phyloP scores from a whole-genome alignment of 2,888 invertebrate species.

The Pterostichus madidus region DNA sequence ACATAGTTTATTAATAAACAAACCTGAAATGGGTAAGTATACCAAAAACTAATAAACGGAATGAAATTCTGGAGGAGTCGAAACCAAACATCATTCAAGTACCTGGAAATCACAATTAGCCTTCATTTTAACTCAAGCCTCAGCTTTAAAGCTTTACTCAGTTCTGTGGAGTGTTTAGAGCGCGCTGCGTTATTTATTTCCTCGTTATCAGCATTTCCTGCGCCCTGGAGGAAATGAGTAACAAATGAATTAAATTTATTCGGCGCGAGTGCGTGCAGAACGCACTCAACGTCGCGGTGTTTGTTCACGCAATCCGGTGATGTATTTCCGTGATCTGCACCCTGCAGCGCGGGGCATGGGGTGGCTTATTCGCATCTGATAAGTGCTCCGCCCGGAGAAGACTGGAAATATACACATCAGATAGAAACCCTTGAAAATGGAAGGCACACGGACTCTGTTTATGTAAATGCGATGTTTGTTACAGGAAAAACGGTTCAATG shows the following conservation, averaged over 20 bases:
- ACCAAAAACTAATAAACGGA: no score
- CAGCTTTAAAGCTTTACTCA: neutral
- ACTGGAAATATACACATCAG: conserved; percentile 63
- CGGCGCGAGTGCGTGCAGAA: conserved; percentile 51
- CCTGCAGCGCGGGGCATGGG: neutral
- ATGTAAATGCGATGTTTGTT: conserved; percentile 35
- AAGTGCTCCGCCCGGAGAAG: conserved; percentile 15
- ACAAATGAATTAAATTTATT: conserved; percentile 65
- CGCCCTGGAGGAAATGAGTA: conserved; percentile 60
- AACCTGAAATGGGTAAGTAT: no score
- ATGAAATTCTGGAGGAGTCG: neutral
- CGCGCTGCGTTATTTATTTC: conserved; percentile 43
- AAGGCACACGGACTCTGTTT: conserved; percentile 14
- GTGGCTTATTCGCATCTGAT: conserved; percentile 48
- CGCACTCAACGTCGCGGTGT: conserved; percentile 51
- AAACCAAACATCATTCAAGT: conserved; percentile 4
- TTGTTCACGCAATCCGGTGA: conserved; percentile 60
- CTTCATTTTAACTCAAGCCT: neutral
- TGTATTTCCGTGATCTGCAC: conserved; percentile 47
- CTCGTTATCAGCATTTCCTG: conserved; percentile 57
- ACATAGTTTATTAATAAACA: no score
- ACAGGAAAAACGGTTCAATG: conserved; percentile 43
- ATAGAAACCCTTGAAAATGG: conserved; percentile 15
- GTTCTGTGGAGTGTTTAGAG: conserved; percentile 25
- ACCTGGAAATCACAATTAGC: conserved; percentile 2